Evolutionary conservation across 2,797 vertebrate species (phyloP).

Genomic region (Poecilia velifera): DNA sequence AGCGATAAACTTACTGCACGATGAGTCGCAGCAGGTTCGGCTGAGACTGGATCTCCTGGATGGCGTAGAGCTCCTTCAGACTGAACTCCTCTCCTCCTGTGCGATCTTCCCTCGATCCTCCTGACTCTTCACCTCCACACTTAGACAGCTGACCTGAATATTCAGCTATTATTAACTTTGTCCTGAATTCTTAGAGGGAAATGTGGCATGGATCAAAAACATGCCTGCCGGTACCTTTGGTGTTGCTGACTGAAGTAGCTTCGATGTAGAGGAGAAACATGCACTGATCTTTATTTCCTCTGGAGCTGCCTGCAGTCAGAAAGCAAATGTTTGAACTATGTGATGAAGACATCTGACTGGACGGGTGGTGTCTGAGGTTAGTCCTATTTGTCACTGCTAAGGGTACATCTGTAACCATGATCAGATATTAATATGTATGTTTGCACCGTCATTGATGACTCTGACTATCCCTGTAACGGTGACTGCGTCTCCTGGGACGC

Average conservation of each 20-base stretch:
- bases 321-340: neutral
- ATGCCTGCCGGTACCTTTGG: constrained; percentile 82
- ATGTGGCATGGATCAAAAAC: no score
- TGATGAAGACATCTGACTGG: neutral
- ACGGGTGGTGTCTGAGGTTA: neutral
- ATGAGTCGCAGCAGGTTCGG: constrained; percentile 78
- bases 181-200: neutral
- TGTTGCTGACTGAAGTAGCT: constrained; percentile 94
- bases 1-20: constrained; percentile 74
- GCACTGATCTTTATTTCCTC: constrained; percentile 94
- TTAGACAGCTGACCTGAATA: constrained; percentile 63
- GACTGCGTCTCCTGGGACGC: constrained; percentile 93
- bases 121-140: constrained; percentile 56
- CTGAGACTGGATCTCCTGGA: constrained; percentile 98
- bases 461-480: constrained; percentile 91
- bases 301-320: constrained; percentile 81
- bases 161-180: neutral
- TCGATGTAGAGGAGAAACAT: constrained; percentile 97
- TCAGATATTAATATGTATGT: neutral
- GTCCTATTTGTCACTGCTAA: neutral
- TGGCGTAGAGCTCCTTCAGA: constrained; percentile 94
- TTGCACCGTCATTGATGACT: constrained; percentile 89
- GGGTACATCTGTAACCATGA: neutral
- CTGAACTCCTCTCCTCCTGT: constrained; percentile 88
- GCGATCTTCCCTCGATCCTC: constrained; percentile 51